Percentiles rank a stretch among this genome's conserved stretches.
Evolutionary conservation across 2,888 invertebrate species (phyloP).

Genomic region (Folsomia candida): DNA sequence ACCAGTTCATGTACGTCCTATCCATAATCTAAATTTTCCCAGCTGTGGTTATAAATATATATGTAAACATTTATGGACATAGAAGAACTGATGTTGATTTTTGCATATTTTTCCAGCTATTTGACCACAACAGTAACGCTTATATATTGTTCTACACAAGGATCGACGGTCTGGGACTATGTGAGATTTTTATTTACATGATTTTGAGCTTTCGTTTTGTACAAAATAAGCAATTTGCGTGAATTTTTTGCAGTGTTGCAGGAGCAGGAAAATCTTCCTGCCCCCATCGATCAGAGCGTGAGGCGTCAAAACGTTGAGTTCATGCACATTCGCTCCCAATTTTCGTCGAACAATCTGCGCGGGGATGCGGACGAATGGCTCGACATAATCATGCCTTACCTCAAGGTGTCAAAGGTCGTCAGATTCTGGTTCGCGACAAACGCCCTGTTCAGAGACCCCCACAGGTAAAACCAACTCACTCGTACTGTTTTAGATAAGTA

Average conservation of each 20-base stretch:
- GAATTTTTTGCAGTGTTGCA: constrained; percentile 31
- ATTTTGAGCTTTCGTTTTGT: constrained; percentile 4
- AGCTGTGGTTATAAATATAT: no score
- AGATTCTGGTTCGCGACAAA: constrained; percentile 90
- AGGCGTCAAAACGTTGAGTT: constrained; percentile 92
- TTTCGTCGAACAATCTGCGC: constrained; percentile 84
- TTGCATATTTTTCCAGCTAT: constrained; percentile 58
- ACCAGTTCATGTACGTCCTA: no score
- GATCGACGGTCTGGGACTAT: constrained; percentile 60
- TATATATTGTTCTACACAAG: constrained; percentile 97
- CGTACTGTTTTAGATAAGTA: no score
- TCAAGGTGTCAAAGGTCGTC: constrained; percentile 75
- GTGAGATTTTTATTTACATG: constrained; percentile 27
- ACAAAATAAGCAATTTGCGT: not conserved
- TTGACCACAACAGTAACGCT: constrained; percentile 94
- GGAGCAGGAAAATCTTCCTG: constrained; percentile 70
- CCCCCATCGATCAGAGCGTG: constrained; percentile 88
- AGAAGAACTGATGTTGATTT: not conserved
- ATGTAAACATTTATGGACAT: no score
- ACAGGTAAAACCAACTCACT: constrained; percentile 63
- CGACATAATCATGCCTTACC: constrained; percentile 77
- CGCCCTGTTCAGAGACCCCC: constrained; percentile 80
- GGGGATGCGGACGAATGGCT: constrained; percentile 91
- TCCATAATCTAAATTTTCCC: no score
- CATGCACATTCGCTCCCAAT: constrained; percentile 92